Evolutionary conservation across 2,888 invertebrate genomes (phyloP).

Genomic region (Adineta ricciae): DNA sequence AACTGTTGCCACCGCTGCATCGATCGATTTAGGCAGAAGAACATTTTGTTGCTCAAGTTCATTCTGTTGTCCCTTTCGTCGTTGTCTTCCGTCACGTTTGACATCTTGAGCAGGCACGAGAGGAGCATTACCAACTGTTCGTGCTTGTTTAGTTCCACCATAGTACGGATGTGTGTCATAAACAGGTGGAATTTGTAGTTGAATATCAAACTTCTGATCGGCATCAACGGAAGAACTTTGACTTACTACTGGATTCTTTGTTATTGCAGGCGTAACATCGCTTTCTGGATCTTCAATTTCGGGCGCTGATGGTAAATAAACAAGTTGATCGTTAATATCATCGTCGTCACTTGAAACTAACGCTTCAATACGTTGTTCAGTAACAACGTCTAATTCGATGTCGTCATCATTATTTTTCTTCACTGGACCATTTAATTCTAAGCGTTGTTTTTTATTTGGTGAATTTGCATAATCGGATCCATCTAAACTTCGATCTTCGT

Average conservation of each 20-base stretch:
- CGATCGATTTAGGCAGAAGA: neutral
- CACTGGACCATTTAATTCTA: neutral
- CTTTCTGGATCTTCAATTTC: conserved; percentile 31
- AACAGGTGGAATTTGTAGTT: neutral
- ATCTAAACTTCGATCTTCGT: conserved; percentile 63
- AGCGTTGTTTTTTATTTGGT: neutral
- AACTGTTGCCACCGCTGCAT: neutral
- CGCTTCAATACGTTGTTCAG: conserved; percentile 31
- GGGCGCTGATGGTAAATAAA: conserved; percentile 32
- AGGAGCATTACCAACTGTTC: neutral
- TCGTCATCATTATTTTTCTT: conserved; percentile 23
- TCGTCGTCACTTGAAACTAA: conserved; percentile 33
- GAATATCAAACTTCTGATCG: neutral
- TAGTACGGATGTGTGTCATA: neutral
- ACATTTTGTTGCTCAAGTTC: neutral
- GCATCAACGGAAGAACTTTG: neutral
- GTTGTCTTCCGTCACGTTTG: neutral
- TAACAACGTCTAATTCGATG: conserved; percentile 30
- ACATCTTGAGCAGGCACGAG: neutral
- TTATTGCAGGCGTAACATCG: neutral
- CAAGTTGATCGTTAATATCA: conserved; percentile 30
- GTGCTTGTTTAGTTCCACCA: neutral
- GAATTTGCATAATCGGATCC: neutral
- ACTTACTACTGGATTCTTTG: neutral
- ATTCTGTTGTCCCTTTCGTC: neutral